Conservation (phyloP, 2,888 invertebrate genomes). For the Palloptera scutellata region DNA sequence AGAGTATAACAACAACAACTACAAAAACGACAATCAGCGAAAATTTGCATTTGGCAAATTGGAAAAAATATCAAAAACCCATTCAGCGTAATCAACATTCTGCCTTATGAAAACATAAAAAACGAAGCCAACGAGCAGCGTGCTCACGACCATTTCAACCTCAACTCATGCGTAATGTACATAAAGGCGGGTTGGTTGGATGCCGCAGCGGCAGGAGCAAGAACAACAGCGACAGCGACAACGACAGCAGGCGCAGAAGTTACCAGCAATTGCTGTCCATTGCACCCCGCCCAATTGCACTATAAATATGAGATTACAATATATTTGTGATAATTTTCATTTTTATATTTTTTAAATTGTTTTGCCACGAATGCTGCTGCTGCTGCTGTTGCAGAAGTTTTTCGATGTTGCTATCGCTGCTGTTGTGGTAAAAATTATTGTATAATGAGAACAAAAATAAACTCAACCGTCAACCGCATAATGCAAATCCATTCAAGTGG, state of each 20-base stretch:
- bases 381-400: not conserved
- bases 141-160: not conserved
- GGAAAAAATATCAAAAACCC: constrained; percentile 16
- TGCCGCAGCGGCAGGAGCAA: too few species aligned
- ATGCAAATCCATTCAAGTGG: not conserved
- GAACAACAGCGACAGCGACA: too few species aligned
- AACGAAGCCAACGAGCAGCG: constrained; percentile 16
- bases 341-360: not conserved
- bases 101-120: constrained; percentile 58
- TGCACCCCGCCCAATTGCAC: constrained; percentile 5
- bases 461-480: constrained; percentile 5
- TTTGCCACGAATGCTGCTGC: not conserved
- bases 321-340: constrained; percentile 10
- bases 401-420: too few species aligned
- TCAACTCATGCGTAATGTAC: too few species aligned
- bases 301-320: constrained; percentile 23
- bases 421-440: too few species aligned
- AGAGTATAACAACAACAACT: not conserved
- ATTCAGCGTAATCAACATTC: constrained; percentile 37
- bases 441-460: not conserved
- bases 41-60: constrained; percentile 5
- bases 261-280: not conserved
- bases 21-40: constrained; percentile 7
- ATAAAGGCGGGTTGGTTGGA: constrained; percentile 19
- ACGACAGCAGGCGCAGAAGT: not conserved